Evolutionary conservation across 2,888 invertebrate genomes (phyloP).

Genomic region (Sinhomidia bicolor): DNA sequence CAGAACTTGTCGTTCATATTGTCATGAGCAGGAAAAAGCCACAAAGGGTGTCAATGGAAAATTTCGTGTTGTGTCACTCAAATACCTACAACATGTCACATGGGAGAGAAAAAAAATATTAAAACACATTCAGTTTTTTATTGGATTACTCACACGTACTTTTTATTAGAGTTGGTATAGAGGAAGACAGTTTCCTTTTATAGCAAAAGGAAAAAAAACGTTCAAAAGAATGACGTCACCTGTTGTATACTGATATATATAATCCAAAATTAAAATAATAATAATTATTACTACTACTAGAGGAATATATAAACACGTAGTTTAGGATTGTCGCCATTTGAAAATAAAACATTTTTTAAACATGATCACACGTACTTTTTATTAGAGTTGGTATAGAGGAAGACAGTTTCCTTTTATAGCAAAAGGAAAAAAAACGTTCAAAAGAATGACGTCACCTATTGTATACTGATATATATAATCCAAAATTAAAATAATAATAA

Average conservation of each 20-base stretch:
- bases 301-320: background rate
- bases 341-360: background rate
- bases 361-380: background rate
- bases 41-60: slow-evolving; percentile 2
- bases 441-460: background rate
- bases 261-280: background rate
- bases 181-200: slow-evolving; percentile 18
- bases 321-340: slow-evolving; percentile 5
- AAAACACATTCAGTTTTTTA: background rate
- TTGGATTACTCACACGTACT: background rate
- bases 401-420: slow-evolving; percentile 8
- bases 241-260: background rate
- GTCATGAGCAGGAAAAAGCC: slow-evolving; percentile 22
- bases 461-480: background rate
- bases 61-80: slow-evolving; percentile 6
- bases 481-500: background rate
- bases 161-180: background rate
- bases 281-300: too few relatives aligned
- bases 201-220: background rate
- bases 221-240: background rate
- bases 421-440: background rate
- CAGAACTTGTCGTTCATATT: background rate
- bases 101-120: background rate
- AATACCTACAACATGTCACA: background rate
- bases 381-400: background rate